Conservation (phyloP, 2,888 invertebrate species). For the Colletes collaris region DNA sequence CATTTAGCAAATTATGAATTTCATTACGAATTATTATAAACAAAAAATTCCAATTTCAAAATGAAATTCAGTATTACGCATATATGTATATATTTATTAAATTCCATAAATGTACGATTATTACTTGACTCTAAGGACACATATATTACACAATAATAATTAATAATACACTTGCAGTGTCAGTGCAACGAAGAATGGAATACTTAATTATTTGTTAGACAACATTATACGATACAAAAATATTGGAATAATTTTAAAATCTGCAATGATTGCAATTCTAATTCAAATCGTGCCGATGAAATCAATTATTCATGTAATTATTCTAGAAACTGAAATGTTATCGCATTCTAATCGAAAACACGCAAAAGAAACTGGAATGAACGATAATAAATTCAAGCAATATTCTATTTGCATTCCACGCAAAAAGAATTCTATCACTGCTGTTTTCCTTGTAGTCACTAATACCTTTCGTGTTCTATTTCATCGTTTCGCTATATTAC, state of each 20-base stretch:
- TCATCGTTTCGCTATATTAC: constrained; percentile 55
- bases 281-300: no score
- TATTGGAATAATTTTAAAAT: constrained; percentile 45
- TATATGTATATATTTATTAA: constrained; percentile 1
- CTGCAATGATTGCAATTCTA: constrained; percentile 31
- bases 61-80: no score
- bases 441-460: neutral
- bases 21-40: no score
- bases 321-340: neutral
- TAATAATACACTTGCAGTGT: constrained; percentile 5
- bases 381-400: constrained; percentile 28
- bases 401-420: constrained; percentile 16
- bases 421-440: neutral
- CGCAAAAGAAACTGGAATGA: neutral
- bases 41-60: no score
- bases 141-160: neutral
- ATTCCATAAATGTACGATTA: neutral
- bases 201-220: constrained; percentile 48
- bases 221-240: constrained; percentile 56
- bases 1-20: no score
- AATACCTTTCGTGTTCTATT: constrained; percentile 15
- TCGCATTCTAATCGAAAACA: no score
- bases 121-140: no score
- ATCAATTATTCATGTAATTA: constrained; percentile 20
- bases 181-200: constrained; percentile 27